Percentiles rank a stretch among this genome's conserved stretches.
phyloP scores from a whole-genome alignment of 2,113 vertebrate species.

The Anhinga rufa region DNA sequence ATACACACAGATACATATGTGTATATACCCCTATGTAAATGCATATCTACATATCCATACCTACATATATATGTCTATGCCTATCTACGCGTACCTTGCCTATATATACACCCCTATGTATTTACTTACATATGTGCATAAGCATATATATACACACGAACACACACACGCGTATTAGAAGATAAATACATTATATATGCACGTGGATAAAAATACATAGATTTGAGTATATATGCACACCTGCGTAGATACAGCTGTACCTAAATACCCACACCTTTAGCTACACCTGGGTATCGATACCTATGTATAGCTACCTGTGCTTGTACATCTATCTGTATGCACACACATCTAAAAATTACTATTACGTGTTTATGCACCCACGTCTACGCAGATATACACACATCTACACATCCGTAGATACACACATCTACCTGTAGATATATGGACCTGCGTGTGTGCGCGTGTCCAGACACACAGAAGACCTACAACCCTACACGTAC shows the following conservation, averaged over 20 bases:
- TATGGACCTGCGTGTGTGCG: no score
- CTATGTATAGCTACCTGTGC: background rate
- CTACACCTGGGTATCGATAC: background rate
- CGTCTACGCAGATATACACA: background rate
- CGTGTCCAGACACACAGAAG: background rate
- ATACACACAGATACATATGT: background rate
- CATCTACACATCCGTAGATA: background rate
- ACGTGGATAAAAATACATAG: background rate
- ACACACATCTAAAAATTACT: background rate
- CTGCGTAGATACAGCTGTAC: background rate
- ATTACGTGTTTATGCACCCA: background rate
- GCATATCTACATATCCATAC: no score
- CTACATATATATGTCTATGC: rapidly evolving
- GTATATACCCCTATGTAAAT: background rate
- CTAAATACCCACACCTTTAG: background rate
- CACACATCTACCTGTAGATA: rapidly evolving
- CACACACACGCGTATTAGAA: no score
- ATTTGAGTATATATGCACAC: background rate
- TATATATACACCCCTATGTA: background rate
- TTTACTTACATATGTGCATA: background rate
- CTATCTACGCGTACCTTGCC: background rate
- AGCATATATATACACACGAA: background rate
- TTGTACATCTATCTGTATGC: background rate
- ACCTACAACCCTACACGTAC: no score
- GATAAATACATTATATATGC: background rate